These are phyloP conservation scores for Spodoptera litura DNA, from an alignment of 1,140 invertebrate species.

Conservation along the genomic window DNA sequence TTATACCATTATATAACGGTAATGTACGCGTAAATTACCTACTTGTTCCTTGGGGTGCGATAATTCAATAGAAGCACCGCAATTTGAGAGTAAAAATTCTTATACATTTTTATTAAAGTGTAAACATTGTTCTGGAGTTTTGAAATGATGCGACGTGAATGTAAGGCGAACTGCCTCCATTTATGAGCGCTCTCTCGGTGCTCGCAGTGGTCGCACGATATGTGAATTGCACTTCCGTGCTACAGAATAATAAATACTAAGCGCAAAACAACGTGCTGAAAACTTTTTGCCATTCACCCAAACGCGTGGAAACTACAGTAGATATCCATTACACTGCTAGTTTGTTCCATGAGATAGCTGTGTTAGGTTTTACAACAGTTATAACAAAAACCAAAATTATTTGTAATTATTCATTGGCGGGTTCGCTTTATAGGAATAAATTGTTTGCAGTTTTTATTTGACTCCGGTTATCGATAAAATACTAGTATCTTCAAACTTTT, in stretches of 20 bases:
- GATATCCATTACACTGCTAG: conserved; percentile 24
- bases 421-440: not conserved
- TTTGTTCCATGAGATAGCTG: conserved; percentile 14
- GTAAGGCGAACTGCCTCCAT: conserved; percentile 4
- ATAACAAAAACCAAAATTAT: conserved; percentile 3
- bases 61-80: conserved; percentile 39
- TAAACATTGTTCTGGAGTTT: not conserved
- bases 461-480: not conserved
- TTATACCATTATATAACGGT: conserved; percentile 51
- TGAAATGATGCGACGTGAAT: not conserved
- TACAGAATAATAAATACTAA: conserved; percentile 35
- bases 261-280: conserved; percentile 35
- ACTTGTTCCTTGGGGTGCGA: conserved; percentile 37
- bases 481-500: no score
- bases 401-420: conserved; percentile 14
- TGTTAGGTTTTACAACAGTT: conserved; percentile 2
- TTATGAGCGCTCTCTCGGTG: not conserved
- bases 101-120: conserved; percentile 23
- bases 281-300: conserved; percentile 30
- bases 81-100: conserved; percentile 37
- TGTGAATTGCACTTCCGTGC: conserved; percentile 32
- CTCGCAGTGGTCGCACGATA: conserved; percentile 1
- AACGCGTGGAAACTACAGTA: conserved; percentile 36
- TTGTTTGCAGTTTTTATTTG: not conserved
- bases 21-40: conserved; percentile 49